These are phyloP conservation scores for Dendrolimus punctatus DNA, from an alignment of 1,140 invertebrate species.

Conservation along the genomic window DNA sequence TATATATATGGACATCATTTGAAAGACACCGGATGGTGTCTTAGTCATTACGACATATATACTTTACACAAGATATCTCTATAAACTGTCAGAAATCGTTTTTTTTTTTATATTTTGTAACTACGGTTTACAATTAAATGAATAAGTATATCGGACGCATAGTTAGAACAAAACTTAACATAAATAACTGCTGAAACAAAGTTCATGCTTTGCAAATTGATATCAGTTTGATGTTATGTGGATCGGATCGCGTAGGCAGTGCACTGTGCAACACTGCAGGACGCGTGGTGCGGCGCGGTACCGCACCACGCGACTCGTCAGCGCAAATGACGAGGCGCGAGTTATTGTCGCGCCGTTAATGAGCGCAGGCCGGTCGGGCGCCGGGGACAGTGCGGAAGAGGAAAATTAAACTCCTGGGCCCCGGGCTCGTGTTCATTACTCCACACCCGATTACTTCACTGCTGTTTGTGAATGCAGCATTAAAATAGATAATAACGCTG, in stretches of 20 bases:
- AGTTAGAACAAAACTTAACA: neutral
- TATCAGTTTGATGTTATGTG: constrained; percentile 10
- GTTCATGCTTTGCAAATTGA: constrained; percentile 8
- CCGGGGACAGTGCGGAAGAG: constrained; percentile 57
- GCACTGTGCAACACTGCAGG: neutral
- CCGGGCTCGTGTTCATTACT: constrained; percentile 61
- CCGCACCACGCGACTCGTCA: constrained; percentile 8
- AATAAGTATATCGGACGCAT: no score
- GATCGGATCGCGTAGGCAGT: constrained; percentile 11
- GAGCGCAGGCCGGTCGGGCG: constrained; percentile 45
- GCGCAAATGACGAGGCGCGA: constrained; percentile 54
- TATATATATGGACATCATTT: no score
- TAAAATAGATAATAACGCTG: constrained; percentile 33
- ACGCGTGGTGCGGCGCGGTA: constrained; percentile 14
- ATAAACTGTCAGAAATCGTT: no score
- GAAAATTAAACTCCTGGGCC: constrained; percentile 70
- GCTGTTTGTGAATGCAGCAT: constrained; percentile 49
- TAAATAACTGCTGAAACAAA: constrained; percentile 11
- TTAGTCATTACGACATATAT: no score
- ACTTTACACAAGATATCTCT: no score
- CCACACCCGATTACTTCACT: constrained; percentile 56
- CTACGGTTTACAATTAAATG: no score
- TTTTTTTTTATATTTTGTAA: no score
- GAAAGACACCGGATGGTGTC: no score
- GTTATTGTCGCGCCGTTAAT: constrained; percentile 66